Conservation (phyloP, 2,113 vertebrate genomes). For the Phalacrocorax carbo region DNA sequence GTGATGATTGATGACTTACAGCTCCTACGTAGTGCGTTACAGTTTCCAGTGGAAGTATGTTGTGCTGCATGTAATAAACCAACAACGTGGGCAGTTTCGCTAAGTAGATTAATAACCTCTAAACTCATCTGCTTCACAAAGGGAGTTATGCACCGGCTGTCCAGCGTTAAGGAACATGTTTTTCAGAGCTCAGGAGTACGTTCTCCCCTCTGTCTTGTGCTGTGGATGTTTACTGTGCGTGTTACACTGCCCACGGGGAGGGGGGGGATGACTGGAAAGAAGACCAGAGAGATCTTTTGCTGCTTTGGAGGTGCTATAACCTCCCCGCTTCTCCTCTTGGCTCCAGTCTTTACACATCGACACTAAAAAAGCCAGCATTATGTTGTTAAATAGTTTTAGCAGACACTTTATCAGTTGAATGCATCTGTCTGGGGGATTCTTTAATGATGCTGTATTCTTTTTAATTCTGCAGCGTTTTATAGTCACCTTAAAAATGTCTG, state of each 20-base stretch:
- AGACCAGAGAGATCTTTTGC: neutral
- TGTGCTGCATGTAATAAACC: neutral
- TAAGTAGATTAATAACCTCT: neutral
- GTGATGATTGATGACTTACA: conserved; percentile 26
- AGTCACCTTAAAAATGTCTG: neutral
- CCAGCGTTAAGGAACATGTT: neutral
- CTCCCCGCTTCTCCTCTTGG: neutral
- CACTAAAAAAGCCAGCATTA: neutral
- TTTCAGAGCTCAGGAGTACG: neutral
- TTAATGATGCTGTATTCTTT: neutral
- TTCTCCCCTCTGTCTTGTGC: neutral
- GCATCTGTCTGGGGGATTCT: neutral
- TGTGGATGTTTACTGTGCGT: neutral
- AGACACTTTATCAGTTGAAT: neutral
- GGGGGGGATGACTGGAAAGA: neutral
- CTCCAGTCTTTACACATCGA: neutral
- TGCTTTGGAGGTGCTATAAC: neutral
- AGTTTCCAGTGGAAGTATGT: neutral
- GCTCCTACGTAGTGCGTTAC: neutral
- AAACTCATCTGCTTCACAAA: neutral
- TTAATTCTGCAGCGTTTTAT: neutral
- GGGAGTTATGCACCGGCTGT: neutral
- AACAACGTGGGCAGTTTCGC: neutral
- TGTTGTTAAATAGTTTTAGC: conserved; percentile 24
- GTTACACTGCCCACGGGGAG: fast-evolving